A percentile compares a stretch with the other conserved stretches of the same genome.
These are phyloP conservation scores for Vollenhovia emeryi DNA, from an alignment of 1,140 invertebrate species.

Conservation along the genomic window DNA sequence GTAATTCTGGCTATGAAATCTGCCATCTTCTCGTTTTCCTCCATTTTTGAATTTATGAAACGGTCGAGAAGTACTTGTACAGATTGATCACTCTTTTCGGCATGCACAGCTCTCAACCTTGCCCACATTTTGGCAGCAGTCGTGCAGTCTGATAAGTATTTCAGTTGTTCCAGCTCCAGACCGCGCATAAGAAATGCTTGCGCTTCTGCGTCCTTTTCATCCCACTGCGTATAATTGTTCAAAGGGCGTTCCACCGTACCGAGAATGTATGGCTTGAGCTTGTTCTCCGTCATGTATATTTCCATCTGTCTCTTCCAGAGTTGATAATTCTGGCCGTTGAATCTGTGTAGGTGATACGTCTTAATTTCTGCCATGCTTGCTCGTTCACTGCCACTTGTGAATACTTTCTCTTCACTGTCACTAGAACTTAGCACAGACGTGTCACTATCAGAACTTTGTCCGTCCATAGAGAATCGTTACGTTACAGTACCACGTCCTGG, in stretches of 20 bases:
- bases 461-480: too few relatives aligned
- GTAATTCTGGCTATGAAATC: neutral
- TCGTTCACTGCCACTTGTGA: too few relatives aligned
- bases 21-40: neutral
- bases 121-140: conserved; percentile 62
- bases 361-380: too few relatives aligned
- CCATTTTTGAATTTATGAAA: conserved; percentile 64
- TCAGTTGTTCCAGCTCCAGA: conserved; percentile 58
- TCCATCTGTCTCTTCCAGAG: neutral
- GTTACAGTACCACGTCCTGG: too few relatives aligned
- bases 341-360: too few relatives aligned
- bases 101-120: conserved; percentile 53
- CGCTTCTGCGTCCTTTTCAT: conserved; percentile 63
- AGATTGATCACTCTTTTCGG: conserved; percentile 64
- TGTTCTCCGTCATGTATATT: neutral
- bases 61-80: conserved; percentile 59
- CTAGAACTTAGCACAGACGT: too few relatives aligned
- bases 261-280: neutral
- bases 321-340: neutral
- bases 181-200: conserved; percentile 35
- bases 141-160: conserved; percentile 57
- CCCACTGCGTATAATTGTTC: conserved; percentile 23
- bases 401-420: too few relatives aligned
- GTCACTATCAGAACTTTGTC: too few relatives aligned
- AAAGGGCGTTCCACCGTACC: neutral